Evolutionary conservation across 2,113 vertebrate species (phyloP).

Genomic region (Sphaerodactylus townsendi): DNA sequence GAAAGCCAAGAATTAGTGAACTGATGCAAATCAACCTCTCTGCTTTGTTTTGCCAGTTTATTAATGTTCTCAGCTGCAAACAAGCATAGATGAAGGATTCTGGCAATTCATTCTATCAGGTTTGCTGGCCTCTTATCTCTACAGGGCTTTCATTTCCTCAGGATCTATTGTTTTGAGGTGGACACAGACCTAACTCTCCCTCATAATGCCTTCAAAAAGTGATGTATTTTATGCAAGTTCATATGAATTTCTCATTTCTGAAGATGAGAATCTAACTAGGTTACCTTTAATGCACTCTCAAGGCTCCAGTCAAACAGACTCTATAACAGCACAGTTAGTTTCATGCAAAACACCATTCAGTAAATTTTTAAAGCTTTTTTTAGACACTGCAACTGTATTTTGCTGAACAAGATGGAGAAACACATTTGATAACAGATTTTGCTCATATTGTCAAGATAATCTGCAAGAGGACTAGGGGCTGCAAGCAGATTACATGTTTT

Average conservation of each 20-base stretch:
- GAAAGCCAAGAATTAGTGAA: constrained; percentile 7
- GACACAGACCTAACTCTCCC: constrained; percentile 37
- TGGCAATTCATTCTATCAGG: background rate
- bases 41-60: background rate
- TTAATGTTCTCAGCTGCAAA: constrained; percentile 2
- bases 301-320: constrained; percentile 43
- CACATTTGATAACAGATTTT: background rate
- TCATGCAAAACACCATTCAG: constrained; percentile 25
- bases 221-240: constrained; percentile 48
- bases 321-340: constrained; percentile 42
- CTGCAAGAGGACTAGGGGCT: background rate
- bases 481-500: no score
- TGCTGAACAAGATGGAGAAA: background rate
- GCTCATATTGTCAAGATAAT: background rate
- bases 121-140: constrained; percentile 11
- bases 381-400: background rate
- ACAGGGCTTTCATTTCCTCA: constrained; percentile 5
- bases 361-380: background rate
- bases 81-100: background rate
- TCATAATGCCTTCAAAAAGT: constrained; percentile 28
- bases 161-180: constrained; percentile 1
- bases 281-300: constrained; percentile 3
- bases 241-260: constrained; percentile 21
- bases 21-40: background rate
- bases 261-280: constrained; percentile 55